Base-by-base conservation (phyloP, 1,140 invertebrate species). In the Lanistes nyassanus region DNA sequence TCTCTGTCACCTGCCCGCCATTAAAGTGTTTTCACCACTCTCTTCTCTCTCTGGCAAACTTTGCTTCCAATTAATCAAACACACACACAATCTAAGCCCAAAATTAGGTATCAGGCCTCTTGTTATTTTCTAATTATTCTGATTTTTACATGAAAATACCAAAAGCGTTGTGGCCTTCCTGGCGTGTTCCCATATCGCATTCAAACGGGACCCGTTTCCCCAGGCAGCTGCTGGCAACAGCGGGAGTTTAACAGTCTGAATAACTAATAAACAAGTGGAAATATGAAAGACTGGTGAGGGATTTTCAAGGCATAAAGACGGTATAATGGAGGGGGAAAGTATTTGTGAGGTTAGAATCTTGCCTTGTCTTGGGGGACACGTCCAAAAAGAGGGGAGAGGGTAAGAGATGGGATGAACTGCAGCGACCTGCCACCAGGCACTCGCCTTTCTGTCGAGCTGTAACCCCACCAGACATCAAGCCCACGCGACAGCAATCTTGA, bases 51-150 rank as follows among this genome's bases (percentile, higher is more conserved):
- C 37, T 23, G 21, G n/a, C 19, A 37, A 67, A 67, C 65, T 67
- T 67, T 36, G 36, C 65, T 67, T 29, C 65, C 65, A 67, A 67
- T 67, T 67, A 67, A 67, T 67, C 65, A 67, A 67, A 67, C 65
- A 67, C 65, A 67, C 65, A 67, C 65, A 67, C 65, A 67, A 42
- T 67, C 65, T 23, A 42, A 67, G 19, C 65, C 65, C 65, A 67
- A 67, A 67, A 67, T 67, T 67, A 67, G 34, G 65, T 39, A 67
- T 67, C 42, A 37, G 65, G 65, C 36, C 36, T 36, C 65, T 67
- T 67, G 65, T 67, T 67, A 67, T 67, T 67, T 67, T 67, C 65
- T 67, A 67, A 67, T 67, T 67, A 67, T 67, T 67, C 65, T 67
- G 65, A 67, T 37, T 67, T 67, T 67, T 67, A 67, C 65, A 67